Evolutionary conservation across 2,797 vertebrate species (phyloP).

Genomic region (Netta rufina): DNA sequence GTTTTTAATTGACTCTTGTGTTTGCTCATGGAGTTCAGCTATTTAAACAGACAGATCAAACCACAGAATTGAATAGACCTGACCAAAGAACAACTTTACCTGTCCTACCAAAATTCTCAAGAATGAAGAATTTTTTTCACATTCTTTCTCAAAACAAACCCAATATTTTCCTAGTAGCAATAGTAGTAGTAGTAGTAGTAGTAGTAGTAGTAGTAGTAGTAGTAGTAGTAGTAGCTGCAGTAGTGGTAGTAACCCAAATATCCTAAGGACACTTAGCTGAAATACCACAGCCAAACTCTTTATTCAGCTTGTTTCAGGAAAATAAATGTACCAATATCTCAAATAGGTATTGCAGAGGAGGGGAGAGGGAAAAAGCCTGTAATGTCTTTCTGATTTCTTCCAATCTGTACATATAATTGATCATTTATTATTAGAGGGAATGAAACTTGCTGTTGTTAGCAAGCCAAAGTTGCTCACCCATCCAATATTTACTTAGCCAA

Average conservation of each 20-base stretch:
- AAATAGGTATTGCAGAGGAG: neutral
- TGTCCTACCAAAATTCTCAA: neutral
- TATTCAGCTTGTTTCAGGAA: neutral
- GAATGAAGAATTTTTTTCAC: neutral
- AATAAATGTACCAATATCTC: neutral
- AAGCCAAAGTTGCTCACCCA: neutral
- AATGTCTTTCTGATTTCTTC: neutral
- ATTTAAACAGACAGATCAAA: neutral
- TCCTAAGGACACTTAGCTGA: neutral
- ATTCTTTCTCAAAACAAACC: neutral
- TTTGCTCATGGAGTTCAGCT: neutral
- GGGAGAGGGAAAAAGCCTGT: neutral
- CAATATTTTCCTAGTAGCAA: neutral
- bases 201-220: too few relatives aligned
- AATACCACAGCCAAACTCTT: neutral
- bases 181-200: too few relatives aligned
- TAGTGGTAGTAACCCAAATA: neutral
- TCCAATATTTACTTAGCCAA: neutral
- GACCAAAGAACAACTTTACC: neutral
- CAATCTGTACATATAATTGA: neutral
- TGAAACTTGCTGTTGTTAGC: neutral
- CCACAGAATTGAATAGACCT: accelerated
- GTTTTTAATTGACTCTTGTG: neutral
- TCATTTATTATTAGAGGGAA: neutral
- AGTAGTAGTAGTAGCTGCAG: too few relatives aligned